These are phyloP conservation scores for Cheirogaleus major DNA, from an alignment of 2,797 vertebrate genomes.

Conservation along the genomic window DNA sequence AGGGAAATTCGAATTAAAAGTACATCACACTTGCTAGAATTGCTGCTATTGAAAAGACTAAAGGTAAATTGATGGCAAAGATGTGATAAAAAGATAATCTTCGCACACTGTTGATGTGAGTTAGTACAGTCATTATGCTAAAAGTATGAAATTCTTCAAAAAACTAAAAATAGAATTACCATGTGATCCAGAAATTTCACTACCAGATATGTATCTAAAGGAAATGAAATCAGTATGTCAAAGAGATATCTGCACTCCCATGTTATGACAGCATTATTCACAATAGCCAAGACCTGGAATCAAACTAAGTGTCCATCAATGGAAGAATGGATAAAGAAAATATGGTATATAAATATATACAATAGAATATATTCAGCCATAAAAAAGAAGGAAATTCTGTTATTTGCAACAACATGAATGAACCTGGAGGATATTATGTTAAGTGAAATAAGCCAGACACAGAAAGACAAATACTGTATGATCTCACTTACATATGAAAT, in stretches of 20 bases:
- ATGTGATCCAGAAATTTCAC: not conserved
- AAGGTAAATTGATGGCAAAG: not conserved
- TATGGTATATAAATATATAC: not conserved
- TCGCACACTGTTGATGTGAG: not conserved
- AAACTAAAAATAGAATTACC: not conserved
- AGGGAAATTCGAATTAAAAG: not conserved
- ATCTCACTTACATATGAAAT: not conserved
- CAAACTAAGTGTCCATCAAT: not conserved
- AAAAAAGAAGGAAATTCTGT: not conserved
- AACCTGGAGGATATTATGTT: too few relatives aligned
- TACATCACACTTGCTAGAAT: not conserved
- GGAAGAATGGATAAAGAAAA: not conserved
- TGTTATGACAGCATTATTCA: not conserved
- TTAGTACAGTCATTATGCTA: not conserved
- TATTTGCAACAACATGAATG: not conserved
- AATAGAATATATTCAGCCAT: not conserved
- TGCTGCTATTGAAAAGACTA: not conserved
- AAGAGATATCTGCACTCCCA: not conserved
- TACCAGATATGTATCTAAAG: not conserved
- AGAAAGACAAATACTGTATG: not conserved
- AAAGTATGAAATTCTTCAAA: not conserved
- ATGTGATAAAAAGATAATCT: not conserved
- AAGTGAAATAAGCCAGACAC: not conserved
- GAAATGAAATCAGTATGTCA: not conserved
- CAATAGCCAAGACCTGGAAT: not conserved